phyloP scores from a whole-genome alignment of 2,113 vertebrate species.

The Anseranas semipalmata region DNA sequence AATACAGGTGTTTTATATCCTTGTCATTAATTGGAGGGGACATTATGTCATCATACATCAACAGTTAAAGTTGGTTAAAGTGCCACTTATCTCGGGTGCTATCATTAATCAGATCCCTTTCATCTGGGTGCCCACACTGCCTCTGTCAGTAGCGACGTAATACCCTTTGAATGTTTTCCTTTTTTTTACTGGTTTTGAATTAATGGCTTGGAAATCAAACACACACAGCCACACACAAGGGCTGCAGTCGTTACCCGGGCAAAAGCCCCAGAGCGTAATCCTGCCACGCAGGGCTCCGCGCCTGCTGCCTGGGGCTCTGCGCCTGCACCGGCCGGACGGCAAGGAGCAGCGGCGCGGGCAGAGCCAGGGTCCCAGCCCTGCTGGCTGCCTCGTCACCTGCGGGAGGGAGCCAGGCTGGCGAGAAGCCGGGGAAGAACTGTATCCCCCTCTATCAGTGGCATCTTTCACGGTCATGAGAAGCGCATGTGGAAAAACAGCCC shows the following conservation, averaged over 20 bases:
- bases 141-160: not conserved
- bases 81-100: conserved; percentile 77
- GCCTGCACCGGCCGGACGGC: not conserved
- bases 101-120: conserved; percentile 77
- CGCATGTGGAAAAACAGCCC: not conserved
- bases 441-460: not conserved
- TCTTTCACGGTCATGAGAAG: not conserved
- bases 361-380: not conserved
- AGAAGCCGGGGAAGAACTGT: not conserved
- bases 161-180: not conserved
- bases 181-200: not conserved
- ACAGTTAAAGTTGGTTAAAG: conserved; percentile 76
- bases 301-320: too few relatives aligned
- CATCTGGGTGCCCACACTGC: conserved; percentile 51
- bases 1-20: conserved; percentile 82
- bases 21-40: conserved; percentile 85
- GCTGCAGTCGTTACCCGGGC: rapidly evolving
- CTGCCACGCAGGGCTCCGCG: too few relatives aligned
- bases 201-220: not conserved
- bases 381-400: not conserved
- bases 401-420: not conserved
- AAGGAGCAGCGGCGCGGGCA: not conserved
- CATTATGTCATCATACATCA: conserved; percentile 82
- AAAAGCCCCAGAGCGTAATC: not conserved
- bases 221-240: rapidly evolving